These are phyloP conservation scores for Orthosia gothica DNA, from an alignment of 2,888 invertebrate species.

Conservation along the genomic window DNA sequence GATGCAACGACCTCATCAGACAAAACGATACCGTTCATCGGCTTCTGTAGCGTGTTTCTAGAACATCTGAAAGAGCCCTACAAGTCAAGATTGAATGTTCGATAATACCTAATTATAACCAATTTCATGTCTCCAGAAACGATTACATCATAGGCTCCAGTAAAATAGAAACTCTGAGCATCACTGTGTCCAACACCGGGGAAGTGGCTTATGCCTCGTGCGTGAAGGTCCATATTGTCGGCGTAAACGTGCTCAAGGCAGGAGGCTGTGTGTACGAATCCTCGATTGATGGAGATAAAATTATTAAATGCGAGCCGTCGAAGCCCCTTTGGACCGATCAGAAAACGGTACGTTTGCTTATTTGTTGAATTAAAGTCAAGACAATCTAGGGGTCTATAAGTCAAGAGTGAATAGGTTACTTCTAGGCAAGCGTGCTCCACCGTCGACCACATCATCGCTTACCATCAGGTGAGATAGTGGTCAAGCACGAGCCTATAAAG, in stretches of 20 bases:
- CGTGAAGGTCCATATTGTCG: slow-evolving; percentile 63
- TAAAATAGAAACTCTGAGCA: slow-evolving; percentile 55
- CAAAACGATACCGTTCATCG: not conserved
- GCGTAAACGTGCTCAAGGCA: slow-evolving; percentile 54
- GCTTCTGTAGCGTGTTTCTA: not conserved
- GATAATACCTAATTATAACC: not conserved
- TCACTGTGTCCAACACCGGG: slow-evolving; percentile 73
- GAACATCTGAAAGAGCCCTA: not conserved
- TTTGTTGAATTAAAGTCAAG: not conserved
- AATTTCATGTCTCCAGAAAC: slow-evolving; percentile 18
- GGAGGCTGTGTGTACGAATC: slow-evolving; percentile 19
- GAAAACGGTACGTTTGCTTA: slow-evolving; percentile 26
- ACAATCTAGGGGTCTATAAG: no score
- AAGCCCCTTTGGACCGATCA: slow-evolving; percentile 14
- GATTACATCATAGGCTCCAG: slow-evolving; percentile 75
- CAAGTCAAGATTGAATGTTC: not conserved
- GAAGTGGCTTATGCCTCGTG: slow-evolving; percentile 80
- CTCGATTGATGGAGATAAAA: slow-evolving; percentile 9
- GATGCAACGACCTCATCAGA: not conserved
- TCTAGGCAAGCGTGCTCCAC: no score
- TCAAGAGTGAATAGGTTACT: no score
- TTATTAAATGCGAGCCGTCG: slow-evolving; percentile 32
- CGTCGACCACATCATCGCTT: no score
- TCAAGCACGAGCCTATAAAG: no score
- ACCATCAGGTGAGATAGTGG: no score